Evolutionary conservation across 2,888 invertebrate species (phyloP).

Genomic region (Sinotaia quadrata): DNA sequence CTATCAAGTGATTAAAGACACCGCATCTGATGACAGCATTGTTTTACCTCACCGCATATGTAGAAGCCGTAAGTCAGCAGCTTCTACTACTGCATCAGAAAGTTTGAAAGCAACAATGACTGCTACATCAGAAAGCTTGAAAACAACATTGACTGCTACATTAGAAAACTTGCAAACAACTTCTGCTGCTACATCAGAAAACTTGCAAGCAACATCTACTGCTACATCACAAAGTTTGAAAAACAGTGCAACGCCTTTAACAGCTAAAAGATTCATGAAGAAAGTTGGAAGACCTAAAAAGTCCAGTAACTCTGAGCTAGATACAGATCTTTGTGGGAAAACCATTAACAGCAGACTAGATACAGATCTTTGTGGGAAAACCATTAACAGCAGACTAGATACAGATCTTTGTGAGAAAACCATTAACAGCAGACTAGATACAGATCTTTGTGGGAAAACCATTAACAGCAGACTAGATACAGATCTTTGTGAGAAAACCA

Average conservation of each 20-base stretch:
- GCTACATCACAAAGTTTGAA: neutral
- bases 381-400: no score
- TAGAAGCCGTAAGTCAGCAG: no score
- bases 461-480: no score
- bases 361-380: no score
- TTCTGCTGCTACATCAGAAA: neutral
- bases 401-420: no score
- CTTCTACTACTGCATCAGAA: neutral
- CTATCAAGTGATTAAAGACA: no score
- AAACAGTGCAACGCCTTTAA: neutral
- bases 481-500: no score
- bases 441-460: no score
- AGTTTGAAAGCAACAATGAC: neutral
- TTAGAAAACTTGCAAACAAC: neutral
- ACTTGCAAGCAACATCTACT: neutral
- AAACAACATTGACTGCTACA: neutral
- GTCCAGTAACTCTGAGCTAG: neutral
- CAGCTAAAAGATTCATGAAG: neutral
- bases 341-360: no score
- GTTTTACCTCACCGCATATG: no score
- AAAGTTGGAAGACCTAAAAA: neutral
- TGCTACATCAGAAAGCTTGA: neutral
- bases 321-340: neutral
- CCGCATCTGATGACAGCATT: no score
- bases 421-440: no score